Evolutionary conservation across 2,888 invertebrate genomes (phyloP).

Genomic region (Eupithecia vulgata): DNA sequence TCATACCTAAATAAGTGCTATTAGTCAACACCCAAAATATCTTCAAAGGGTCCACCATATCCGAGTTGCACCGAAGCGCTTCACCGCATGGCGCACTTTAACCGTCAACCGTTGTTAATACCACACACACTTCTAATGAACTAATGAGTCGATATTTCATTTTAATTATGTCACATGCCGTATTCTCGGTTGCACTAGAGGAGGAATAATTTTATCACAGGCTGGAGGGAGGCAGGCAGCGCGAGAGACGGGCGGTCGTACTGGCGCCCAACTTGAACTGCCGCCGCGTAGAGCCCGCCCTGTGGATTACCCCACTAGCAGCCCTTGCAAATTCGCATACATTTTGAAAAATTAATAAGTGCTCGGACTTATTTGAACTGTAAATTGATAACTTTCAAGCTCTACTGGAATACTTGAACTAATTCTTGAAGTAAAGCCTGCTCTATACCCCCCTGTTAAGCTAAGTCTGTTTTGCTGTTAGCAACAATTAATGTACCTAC

Average conservation of each 20-base stretch:
- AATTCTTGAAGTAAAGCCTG: neutral
- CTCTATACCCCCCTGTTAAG: neutral
- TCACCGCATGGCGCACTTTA: constrained; percentile 78
- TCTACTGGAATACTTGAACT: neutral
- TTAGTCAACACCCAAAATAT: constrained; percentile 93
- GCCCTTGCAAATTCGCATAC: constrained; percentile 66
- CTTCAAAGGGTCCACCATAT: constrained; percentile 93
- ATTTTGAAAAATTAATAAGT: constrained; percentile 49
- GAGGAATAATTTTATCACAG: constrained; percentile 49
- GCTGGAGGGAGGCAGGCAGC: constrained; percentile 41
- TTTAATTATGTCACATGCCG: constrained; percentile 56
- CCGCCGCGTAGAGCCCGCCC: constrained; percentile 59
- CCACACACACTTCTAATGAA: constrained; percentile 52
- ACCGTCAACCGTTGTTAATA: constrained; percentile 58
- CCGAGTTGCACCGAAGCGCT: constrained; percentile 70
- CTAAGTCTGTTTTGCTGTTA: too few relatives aligned
- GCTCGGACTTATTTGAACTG: constrained; percentile 22
- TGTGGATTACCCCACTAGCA: constrained; percentile 72
- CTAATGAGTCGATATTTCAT: constrained; percentile 52
- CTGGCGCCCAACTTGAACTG: constrained; percentile 75
- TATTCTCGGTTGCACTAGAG: constrained; percentile 47
- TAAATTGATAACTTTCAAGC: constrained; percentile 12
- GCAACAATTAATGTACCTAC: neutral
- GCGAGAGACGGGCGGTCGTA: constrained; percentile 68
- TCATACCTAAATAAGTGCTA: constrained; percentile 90